phyloP scores from a whole-genome alignment of 2,113 vertebrate genomes.

The Rafetus swinhoei region DNA sequence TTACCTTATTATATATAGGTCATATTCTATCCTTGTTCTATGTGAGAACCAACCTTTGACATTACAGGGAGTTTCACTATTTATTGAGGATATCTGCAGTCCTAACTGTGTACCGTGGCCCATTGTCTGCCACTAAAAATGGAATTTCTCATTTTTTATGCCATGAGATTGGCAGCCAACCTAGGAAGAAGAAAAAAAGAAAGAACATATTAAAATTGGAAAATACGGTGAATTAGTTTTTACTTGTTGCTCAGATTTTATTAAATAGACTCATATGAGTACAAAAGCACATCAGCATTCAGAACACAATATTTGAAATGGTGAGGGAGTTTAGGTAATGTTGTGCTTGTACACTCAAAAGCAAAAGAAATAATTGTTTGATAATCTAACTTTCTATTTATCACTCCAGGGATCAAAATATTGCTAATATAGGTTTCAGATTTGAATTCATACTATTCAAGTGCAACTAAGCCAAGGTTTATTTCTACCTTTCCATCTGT shows the following conservation, averaged over 20 bases:
- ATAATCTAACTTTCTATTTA: constrained; percentile 48
- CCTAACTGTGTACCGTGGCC: neutral
- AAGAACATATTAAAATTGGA: neutral
- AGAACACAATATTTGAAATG: constrained; percentile 44
- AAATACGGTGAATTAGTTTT: neutral
- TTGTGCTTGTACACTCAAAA: constrained; percentile 44
- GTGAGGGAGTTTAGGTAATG: constrained; percentile 48
- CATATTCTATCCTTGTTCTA: neutral
- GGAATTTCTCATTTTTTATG: neutral
- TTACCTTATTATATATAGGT: neutral
- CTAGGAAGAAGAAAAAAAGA: constrained; percentile 13
- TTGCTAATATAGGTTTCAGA: constrained; percentile 58
- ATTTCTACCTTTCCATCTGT: constrained; percentile 55
- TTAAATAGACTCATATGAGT: constrained; percentile 28
- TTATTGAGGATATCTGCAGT: neutral
- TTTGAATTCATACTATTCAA: constrained; percentile 66
- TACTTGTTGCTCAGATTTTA: constrained; percentile 31
- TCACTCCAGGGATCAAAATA: constrained; percentile 54
- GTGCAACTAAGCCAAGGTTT: constrained; percentile 47
- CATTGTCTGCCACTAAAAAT: neutral
- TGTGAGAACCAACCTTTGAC: neutral
- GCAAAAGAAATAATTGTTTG: constrained; percentile 66
- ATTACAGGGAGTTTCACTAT: neutral
- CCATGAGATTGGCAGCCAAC: neutral
- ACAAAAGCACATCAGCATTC: constrained; percentile 38